These are phyloP conservation scores for Stenichneumon culpator DNA, from an alignment of 2,888 invertebrate genomes.

Conservation along the genomic window DNA sequence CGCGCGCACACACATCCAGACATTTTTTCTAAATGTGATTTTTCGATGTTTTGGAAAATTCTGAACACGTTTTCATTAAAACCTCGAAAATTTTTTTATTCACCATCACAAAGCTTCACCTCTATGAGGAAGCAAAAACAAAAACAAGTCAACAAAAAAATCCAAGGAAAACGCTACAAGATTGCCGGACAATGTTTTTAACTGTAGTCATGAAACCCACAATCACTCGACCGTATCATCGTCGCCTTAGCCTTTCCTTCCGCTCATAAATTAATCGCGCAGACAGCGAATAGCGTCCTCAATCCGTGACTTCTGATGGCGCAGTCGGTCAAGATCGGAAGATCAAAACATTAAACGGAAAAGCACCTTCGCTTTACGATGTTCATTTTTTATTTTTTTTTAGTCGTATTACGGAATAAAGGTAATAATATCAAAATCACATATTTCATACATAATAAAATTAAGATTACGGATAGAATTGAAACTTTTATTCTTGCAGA, in stretches of 20 bases:
- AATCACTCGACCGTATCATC: background rate
- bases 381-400: background rate
- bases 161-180: background rate
- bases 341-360: background rate
- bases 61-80: too few relatives aligned
- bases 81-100: too few relatives aligned
- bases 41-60: too few relatives aligned
- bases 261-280: background rate
- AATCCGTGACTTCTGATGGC: background rate
- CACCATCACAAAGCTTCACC: too few relatives aligned
- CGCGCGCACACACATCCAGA: too few relatives aligned
- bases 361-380: background rate
- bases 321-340: background rate
- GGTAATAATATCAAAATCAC: too few relatives aligned
- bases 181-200: background rate
- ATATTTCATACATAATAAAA: too few relatives aligned
- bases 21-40: too few relatives aligned
- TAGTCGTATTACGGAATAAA: too few relatives aligned
- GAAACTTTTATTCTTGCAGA: too few relatives aligned
- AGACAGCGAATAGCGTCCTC: background rate
- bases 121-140: too few relatives aligned
- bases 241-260: background rate
- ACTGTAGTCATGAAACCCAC: background rate
- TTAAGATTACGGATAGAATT: too few relatives aligned
- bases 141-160: background rate